A percentile compares a stretch with the other conserved stretches of the same genome.
Evolutionary conservation across 1,140 invertebrate species (phyloP).

Genomic region (Drosophila subobscura): DNA sequence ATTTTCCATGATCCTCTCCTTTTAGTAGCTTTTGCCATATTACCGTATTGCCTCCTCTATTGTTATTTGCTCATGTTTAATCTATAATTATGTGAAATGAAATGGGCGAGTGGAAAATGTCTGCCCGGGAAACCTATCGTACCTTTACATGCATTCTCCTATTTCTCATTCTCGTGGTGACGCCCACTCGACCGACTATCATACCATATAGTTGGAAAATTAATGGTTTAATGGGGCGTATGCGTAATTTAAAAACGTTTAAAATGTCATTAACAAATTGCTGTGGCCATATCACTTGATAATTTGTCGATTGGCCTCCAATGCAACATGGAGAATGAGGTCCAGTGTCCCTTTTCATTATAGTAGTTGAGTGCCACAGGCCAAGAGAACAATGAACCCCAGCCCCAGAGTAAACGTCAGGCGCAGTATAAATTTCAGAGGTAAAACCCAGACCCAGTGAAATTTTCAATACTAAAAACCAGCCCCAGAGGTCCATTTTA

Average conservation of each 20-base stretch:
- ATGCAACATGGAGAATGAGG: too few relatives aligned
- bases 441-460: too few relatives aligned
- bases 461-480: too few relatives aligned
- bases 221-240: slow-evolving; percentile 58
- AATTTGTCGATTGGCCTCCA: slow-evolving; percentile 41
- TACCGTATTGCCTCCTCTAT: background rate
- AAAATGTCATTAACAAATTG: slow-evolving; percentile 76
- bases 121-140: background rate
- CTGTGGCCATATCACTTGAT: slow-evolving; percentile 52
- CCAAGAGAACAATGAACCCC: slow-evolving; percentile 35
- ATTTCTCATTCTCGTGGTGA: slow-evolving; percentile 14
- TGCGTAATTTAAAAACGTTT: slow-evolving; percentile 76
- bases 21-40: background rate
- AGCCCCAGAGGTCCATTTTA: too few relatives aligned
- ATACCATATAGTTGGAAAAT: slow-evolving; percentile 25
- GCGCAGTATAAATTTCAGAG: too few relatives aligned
- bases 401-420: background rate
- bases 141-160: background rate
- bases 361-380: background rate
- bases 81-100: slow-evolving; percentile 28
- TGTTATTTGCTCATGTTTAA: slow-evolving; percentile 3
- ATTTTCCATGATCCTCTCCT: background rate
- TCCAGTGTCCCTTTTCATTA: background rate
- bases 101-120: slow-evolving; percentile 1
- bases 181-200: slow-evolving; percentile 23